Evolutionary conservation across 2,113 vertebrate species (phyloP).

Genomic region (Madoqua kirkii): DNA sequence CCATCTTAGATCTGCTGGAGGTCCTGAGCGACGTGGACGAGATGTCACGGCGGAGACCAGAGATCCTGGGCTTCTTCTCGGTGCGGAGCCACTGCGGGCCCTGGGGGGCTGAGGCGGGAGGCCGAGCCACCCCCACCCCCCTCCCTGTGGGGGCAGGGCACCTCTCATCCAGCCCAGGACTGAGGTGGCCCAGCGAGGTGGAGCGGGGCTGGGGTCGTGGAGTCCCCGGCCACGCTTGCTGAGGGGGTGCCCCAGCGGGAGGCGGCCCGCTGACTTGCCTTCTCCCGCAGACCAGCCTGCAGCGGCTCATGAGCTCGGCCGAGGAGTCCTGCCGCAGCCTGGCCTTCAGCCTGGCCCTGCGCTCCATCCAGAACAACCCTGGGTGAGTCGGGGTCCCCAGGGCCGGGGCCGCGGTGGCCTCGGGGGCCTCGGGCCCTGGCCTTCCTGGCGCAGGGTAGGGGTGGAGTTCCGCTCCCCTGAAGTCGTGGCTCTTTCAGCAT

Average conservation of each 20-base stretch:
- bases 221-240: accelerated
- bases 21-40: slow-evolving; percentile 96
- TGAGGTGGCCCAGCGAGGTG: accelerated
- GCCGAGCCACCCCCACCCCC: accelerated
- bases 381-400: slow-evolving; percentile 78
- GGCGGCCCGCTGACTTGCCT: accelerated
- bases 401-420: neutral
- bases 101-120: accelerated
- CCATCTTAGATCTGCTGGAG: slow-evolving; percentile 89
- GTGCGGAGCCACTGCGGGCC: slow-evolving; percentile 78
- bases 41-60: slow-evolving; percentile 95
- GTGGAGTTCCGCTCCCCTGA: no score
- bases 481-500: slow-evolving; percentile 76
- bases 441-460: accelerated
- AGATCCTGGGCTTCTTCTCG: slow-evolving; percentile 95
- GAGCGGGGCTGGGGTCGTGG: neutral
- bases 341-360: slow-evolving; percentile 93
- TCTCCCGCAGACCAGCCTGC: slow-evolving; percentile 88
- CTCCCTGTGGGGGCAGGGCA: accelerated
- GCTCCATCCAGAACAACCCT: slow-evolving; percentile 94
- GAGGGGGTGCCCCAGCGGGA: accelerated
- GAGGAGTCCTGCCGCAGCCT: slow-evolving; percentile 94
- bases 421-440: neutral
- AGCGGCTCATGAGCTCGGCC: slow-evolving; percentile 92
- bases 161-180: accelerated